Evolutionary conservation across 2,113 vertebrate species (phyloP).

Genomic region (Strix uralensis): DNA sequence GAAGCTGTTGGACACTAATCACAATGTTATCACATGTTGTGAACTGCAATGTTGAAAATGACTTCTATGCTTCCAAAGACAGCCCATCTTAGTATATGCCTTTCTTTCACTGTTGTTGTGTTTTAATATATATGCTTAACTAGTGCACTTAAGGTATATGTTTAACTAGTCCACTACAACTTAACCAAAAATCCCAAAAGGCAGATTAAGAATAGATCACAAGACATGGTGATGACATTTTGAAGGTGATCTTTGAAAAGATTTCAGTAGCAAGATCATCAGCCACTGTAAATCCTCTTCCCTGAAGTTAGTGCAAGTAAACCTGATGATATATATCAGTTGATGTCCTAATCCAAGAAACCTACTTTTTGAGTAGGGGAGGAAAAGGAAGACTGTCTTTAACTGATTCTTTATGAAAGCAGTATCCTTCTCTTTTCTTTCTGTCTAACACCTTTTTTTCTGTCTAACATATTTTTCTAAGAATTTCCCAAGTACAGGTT

Average conservation of each 20-base stretch:
- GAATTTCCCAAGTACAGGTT: not conserved
- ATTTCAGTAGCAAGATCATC: not conserved
- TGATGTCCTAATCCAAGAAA: not conserved
- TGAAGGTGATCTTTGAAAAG: not conserved
- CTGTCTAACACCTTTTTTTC: not conserved
- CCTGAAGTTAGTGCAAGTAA: not conserved
- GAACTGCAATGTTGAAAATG: not conserved
- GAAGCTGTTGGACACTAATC: not conserved
- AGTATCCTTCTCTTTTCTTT: not conserved
- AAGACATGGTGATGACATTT: not conserved
- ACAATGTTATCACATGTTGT: not conserved
- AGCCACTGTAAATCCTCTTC: not conserved
- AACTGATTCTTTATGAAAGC: not conserved
- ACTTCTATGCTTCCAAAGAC: not conserved
- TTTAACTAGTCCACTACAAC: not conserved
- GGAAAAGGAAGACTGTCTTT: not conserved
- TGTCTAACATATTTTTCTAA: not conserved
- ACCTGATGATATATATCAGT: not conserved
- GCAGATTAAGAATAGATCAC: not conserved
- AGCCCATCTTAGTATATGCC: accelerated
- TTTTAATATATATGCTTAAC: not conserved
- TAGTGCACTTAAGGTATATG: not conserved
- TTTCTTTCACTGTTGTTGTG: not conserved
- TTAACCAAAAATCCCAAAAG: not conserved
- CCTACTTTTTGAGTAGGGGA: not conserved